phyloP scores from a whole-genome alignment of 2,888 invertebrate species.

The Zaprionus lineosus region DNA sequence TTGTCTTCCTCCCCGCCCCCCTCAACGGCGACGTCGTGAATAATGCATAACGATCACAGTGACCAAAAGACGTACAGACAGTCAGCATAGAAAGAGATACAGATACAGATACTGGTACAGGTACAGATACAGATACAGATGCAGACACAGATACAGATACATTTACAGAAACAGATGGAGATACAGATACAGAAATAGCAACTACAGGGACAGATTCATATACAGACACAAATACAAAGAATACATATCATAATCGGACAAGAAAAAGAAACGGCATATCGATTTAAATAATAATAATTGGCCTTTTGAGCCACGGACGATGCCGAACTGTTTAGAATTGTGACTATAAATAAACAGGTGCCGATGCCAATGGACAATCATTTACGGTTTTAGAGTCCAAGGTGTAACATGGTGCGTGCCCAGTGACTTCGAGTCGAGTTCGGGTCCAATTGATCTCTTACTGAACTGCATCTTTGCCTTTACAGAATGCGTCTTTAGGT shows the following conservation, averaged over 20 bases:
- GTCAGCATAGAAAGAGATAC: background rate
- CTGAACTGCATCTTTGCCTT: background rate
- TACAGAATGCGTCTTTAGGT: slow-evolving; percentile 57
- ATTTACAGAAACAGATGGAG: slow-evolving; percentile 5
- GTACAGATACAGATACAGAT: slow-evolving; percentile 22
- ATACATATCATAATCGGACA: slow-evolving; percentile 41
- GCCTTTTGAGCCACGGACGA: slow-evolving; percentile 68
- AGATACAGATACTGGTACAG: slow-evolving; percentile 17
- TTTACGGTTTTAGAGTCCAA: slow-evolving; percentile 65
- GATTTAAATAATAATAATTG: slow-evolving; percentile 78
- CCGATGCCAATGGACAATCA: slow-evolving; percentile 50
- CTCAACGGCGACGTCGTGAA: slow-evolving; percentile 21
- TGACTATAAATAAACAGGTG: slow-evolving; percentile 70
- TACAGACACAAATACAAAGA: slow-evolving; percentile 17
- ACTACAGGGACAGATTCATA: no score
- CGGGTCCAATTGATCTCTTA: slow-evolving; percentile 1
- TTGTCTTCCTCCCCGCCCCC: slow-evolving; percentile 12
- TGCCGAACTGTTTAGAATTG: slow-evolving; percentile 61
- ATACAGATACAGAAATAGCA: no score
- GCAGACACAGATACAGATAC: slow-evolving; percentile 18
- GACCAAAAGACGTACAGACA: slow-evolving; percentile 22
- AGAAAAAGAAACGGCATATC: slow-evolving; percentile 31
- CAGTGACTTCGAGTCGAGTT: background rate
- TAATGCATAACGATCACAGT: slow-evolving; percentile 36
- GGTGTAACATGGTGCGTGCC: slow-evolving; percentile 63